These are phyloP conservation scores for Capricornis sumatraensis DNA, from an alignment of 2,113 vertebrate genomes.

Conservation along the genomic window DNA sequence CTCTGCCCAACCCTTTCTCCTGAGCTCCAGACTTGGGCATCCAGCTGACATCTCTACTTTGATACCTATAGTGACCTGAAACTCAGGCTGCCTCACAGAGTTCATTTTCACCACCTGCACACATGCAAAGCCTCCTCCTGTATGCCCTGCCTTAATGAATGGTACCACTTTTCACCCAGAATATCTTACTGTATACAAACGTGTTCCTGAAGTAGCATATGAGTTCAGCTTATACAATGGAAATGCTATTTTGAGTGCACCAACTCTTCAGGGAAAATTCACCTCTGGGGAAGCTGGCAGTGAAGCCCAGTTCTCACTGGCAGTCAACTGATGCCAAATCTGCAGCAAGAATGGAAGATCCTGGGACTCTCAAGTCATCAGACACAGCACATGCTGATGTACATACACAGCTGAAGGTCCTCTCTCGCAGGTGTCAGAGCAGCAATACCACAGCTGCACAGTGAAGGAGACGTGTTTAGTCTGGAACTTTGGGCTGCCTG, in stretches of 20 bases:
- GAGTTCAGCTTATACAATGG: not conserved
- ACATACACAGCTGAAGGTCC: not conserved
- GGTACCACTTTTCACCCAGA: not conserved
- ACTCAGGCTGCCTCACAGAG: not conserved
- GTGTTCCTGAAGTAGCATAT: not conserved
- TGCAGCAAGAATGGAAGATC: not conserved
- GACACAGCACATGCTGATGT: conserved; percentile 30
- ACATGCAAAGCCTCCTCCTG: not conserved
- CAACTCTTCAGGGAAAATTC: not conserved
- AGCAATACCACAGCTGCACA: conserved; percentile 39
- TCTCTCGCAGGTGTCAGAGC: not conserved
- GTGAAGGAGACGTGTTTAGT: conserved; percentile 55
- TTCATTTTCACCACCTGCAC: not conserved
- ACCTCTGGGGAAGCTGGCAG: not conserved
- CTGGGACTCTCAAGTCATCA: not conserved
- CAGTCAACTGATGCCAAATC: not conserved
- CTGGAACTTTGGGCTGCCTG: conserved; percentile 27
- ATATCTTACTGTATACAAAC: not conserved
- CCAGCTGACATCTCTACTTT: not conserved
- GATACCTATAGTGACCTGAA: not conserved
- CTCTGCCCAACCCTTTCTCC: not conserved
- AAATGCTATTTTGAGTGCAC: not conserved
- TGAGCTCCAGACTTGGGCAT: not conserved
- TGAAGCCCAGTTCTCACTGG: not conserved
- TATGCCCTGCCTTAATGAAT: not conserved